These are phyloP conservation scores for Butorides virescens DNA, from an alignment of 2,113 vertebrate species.

Conservation along the genomic window DNA sequence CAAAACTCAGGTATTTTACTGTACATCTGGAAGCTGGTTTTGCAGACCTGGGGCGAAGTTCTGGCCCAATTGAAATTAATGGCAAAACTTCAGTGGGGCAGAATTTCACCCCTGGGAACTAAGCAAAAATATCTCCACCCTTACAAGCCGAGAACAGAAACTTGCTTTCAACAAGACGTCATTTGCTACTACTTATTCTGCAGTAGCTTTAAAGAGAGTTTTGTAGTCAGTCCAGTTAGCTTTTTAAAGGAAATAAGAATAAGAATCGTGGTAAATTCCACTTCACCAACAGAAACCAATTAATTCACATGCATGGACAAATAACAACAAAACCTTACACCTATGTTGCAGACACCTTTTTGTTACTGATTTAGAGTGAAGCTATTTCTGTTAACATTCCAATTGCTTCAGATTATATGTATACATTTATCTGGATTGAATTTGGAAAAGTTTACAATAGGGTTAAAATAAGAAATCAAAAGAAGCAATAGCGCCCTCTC, in stretches of 20 bases:
- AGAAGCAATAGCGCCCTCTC: background rate
- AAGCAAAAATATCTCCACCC: slow-evolving; percentile 15
- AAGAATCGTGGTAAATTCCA: background rate
- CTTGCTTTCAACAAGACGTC: slow-evolving; percentile 14
- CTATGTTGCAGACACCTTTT: background rate
- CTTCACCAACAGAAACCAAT: background rate
- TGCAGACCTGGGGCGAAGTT: slow-evolving; percentile 4
- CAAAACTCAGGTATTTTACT: slow-evolving; percentile 46
- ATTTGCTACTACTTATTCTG: background rate
- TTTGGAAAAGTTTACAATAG: background rate
- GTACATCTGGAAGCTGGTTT: slow-evolving; percentile 47
- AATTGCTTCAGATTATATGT: background rate
- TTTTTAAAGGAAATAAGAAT: background rate
- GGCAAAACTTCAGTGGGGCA: slow-evolving; percentile 33
- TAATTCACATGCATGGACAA: background rate
- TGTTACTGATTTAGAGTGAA: background rate
- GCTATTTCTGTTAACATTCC: background rate
- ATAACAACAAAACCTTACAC: background rate
- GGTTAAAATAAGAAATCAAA: background rate
- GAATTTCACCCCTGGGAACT: slow-evolving; percentile 44
- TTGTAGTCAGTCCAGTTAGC: background rate
- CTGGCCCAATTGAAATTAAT: slow-evolving; percentile 31
- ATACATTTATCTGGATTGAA: background rate
- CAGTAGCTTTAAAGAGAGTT: background rate
- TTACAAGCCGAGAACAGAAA: slow-evolving; percentile 40